A percentile compares a stretch with the other conserved stretches of the same genome.
Evolutionary conservation across 2,888 invertebrate species (phyloP).

Genomic region (Hydropsyche betteni): DNA sequence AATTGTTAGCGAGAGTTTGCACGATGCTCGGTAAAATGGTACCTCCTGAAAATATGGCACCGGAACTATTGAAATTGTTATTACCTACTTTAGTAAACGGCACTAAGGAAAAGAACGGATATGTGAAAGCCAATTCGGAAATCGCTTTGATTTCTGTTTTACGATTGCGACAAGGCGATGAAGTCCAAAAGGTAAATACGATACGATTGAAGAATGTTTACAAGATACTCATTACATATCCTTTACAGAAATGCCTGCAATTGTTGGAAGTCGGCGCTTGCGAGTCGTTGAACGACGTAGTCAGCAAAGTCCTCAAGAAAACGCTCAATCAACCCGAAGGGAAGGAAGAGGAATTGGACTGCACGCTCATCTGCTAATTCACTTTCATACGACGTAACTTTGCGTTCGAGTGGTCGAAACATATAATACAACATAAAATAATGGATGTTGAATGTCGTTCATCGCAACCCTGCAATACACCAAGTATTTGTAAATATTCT

Average conservation of each 20-base stretch:
- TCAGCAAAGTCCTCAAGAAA: constrained; percentile 87
- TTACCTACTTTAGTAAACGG: constrained; percentile 96
- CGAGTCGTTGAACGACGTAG: constrained; percentile 89
- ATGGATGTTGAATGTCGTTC: no score
- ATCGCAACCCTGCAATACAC: no score
- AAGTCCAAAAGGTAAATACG: constrained; percentile 72
- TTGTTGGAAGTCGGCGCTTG: constrained; percentile 87
- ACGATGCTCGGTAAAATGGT: constrained; percentile 76
- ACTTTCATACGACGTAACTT: no score
- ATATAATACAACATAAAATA: no score
- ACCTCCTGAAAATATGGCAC: constrained; percentile 68
- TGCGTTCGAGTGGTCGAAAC: no score
- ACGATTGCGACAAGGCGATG: constrained; percentile 78
- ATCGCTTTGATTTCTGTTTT: constrained; percentile 88
- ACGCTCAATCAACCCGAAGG: constrained; percentile 79
- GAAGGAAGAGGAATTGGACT: constrained; percentile 92
- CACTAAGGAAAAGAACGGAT: constrained; percentile 97
- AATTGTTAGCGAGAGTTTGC: constrained; percentile 83
- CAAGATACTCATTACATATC: no score
- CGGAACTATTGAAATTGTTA: constrained; percentile 78
- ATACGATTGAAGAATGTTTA: neutral
- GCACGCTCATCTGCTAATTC: constrained; percentile 85
- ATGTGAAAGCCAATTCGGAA: constrained; percentile 94
- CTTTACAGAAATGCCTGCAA: constrained; percentile 72
- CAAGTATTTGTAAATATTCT: no score